Evolutionary conservation across 1,140 invertebrate species (phyloP), one percentile per base, ranked within the genome.

Genomic region (Drosophila serrata): DNA sequence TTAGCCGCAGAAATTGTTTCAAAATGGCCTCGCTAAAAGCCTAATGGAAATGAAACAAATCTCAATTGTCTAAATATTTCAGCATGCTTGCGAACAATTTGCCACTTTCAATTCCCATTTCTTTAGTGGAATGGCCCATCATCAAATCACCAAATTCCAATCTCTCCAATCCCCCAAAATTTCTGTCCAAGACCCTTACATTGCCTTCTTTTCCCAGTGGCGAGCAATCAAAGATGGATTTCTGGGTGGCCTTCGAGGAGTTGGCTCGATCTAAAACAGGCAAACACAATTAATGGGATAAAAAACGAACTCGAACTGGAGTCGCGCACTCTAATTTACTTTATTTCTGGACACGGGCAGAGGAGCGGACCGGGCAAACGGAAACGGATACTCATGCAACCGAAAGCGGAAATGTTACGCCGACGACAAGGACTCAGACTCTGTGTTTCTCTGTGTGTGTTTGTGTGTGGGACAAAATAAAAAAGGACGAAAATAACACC

Each of bases 301-400:
- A 88, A 82, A 74, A 78, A 72, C 65, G 62, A 59, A 77, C 42
- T 61, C 39, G 24, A 61, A 67, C 48, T 35, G 45, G 46, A 57
- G 72, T 48, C 49, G 65, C 57, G 64, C 75, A 78, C 75, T 78
- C 75, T 84, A 84, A 84, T 84, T 84, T 84, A 84, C 39, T 63
- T 70, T 77, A 77, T 68, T 67, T 67, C 27, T 27, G 74, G 69
- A 57, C 73, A 64, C 56, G 35, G 31, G 15, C 49, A 11, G 19
- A 29, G 39, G 12, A 27, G 39, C 40, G 53, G 63, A 46, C 29
- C 40, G 17, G 49, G 74, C 77, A 75, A 90, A 75, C 81, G 81
- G 85, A 90, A 90, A 72, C 81, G 84, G 84, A 88, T 81, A 85
- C 81, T 88, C 84, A 84, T 90, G 81, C 81, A 85, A 63, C 77